These are phyloP conservation scores for Phrynosoma platyrhinos DNA, from an alignment of 2,113 vertebrate genomes.

Conservation along the genomic window DNA sequence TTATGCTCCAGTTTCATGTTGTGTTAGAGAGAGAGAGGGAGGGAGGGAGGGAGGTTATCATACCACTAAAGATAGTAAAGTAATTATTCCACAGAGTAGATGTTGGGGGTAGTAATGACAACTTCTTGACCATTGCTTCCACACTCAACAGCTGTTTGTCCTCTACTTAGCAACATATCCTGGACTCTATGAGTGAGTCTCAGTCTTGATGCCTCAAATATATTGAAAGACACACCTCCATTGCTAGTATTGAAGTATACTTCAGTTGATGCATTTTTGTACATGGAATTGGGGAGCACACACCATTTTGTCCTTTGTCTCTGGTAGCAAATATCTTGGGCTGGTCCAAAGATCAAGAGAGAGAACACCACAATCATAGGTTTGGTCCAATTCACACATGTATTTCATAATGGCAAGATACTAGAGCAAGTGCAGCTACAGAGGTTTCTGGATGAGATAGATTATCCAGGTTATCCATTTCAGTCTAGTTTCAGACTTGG, in stretches of 20 bases:
- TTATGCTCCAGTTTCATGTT: background rate
- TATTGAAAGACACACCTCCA: background rate
- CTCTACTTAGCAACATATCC: background rate
- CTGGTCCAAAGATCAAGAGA: too few relatives aligned
- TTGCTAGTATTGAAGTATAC: background rate
- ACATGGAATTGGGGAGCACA: background rate
- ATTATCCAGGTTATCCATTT: too few relatives aligned
- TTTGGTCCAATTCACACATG: background rate
- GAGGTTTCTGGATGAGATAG: too few relatives aligned
- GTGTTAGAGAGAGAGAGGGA: background rate
- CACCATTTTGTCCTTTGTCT: too few relatives aligned
- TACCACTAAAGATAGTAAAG: background rate
- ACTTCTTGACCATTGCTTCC: background rate
- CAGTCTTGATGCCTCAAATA: background rate
- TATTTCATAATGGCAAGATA: background rate
- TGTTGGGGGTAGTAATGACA: background rate
- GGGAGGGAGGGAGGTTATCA: too few relatives aligned
- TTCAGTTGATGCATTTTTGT: background rate
- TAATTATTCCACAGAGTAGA: background rate
- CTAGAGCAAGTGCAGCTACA: too few relatives aligned
- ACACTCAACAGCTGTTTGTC: background rate
- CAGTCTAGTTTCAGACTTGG: too few relatives aligned
- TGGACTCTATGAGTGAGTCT: background rate
- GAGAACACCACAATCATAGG: background rate
- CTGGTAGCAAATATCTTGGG: too few relatives aligned